phyloP scores from a whole-genome alignment of 2,113 vertebrate species.

The Semnornis frantzii region DNA sequence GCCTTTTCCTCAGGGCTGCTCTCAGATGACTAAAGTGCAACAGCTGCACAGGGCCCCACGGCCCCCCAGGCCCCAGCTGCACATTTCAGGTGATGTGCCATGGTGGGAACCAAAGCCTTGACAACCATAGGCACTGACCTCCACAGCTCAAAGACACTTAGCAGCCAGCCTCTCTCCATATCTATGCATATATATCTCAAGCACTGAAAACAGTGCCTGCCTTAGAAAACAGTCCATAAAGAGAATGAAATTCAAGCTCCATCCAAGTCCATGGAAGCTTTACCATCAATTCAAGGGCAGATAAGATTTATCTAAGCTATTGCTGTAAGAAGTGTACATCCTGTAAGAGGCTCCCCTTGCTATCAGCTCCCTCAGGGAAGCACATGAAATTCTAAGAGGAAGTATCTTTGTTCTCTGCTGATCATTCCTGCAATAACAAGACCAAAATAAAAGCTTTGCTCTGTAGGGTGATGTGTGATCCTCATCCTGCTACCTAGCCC shows the following conservation, averaged over 20 bases:
- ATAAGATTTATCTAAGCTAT: not conserved
- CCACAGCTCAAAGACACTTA: not conserved
- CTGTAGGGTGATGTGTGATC: not conserved
- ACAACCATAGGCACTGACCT: not conserved
- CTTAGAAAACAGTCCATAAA: not conserved
- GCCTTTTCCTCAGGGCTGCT: too few relatives aligned
- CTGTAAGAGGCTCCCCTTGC: not conserved
- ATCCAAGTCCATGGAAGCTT: not conserved
- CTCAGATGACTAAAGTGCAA: not conserved
- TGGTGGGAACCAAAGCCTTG: not conserved
- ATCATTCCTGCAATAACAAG: conserved; percentile 46
- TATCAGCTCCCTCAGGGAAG: not conserved
- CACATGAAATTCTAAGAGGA: not conserved
- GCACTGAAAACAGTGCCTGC: not conserved
- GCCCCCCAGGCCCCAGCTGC: too few relatives aligned
- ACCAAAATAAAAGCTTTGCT: not conserved
- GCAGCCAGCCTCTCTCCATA: not conserved
- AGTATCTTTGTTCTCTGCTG: not conserved
- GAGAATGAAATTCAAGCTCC: not conserved
- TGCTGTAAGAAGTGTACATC: not conserved
- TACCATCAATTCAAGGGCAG: not conserved
- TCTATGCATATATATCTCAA: rapidly evolving
- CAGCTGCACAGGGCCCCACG: too few relatives aligned
- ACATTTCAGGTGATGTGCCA: rapidly evolving
- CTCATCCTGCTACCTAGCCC: not conserved